Percentiles rank a stretch among this genome's conserved stretches.
Conservation (phyloP, 1,140 invertebrate species). For the Chironomus tepperi region DNA sequence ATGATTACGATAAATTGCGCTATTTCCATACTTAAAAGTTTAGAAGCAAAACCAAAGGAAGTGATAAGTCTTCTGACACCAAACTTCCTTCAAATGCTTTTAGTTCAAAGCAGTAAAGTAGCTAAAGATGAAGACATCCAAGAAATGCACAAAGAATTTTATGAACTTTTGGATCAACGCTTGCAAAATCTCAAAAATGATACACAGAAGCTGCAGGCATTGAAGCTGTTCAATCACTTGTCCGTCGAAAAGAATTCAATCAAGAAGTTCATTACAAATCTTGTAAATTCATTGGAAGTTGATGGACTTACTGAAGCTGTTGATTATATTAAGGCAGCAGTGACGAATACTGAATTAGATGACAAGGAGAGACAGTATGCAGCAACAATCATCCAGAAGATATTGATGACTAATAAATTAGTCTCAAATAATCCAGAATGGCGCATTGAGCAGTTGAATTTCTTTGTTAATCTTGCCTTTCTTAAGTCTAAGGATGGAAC, state of each 20-base stretch:
- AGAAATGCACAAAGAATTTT: conserved; percentile 45
- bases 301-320: conserved; percentile 53
- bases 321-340: conserved; percentile 45
- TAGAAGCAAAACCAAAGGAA: conserved; percentile 40
- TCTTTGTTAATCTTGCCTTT: conserved; percentile 54
- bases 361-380: conserved; percentile 53
- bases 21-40: conserved; percentile 43
- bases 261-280: conserved; percentile 41
- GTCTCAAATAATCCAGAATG: conserved; percentile 52
- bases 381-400: conserved; percentile 53
- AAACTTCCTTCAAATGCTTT: conserved; percentile 40
- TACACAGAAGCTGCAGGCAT: conserved; percentile 31
- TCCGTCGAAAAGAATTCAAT: conserved; percentile 38
- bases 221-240: conserved; percentile 28
- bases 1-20: conserved; percentile 45
- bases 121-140: background rate
- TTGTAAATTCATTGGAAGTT: conserved; percentile 48
- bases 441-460: conserved; percentile 53
- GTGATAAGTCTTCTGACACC: conserved; percentile 45
- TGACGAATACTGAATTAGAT: conserved; percentile 46
- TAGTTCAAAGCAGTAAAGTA: background rate
- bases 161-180: conserved; percentile 44
- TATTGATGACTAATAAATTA: conserved; percentile 49
- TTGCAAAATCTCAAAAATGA: conserved; percentile 40
- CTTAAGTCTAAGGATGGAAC: conserved; percentile 45